Base-by-base conservation (phyloP, 2,797 vertebrate species). In the Falco cherrug region DNA sequence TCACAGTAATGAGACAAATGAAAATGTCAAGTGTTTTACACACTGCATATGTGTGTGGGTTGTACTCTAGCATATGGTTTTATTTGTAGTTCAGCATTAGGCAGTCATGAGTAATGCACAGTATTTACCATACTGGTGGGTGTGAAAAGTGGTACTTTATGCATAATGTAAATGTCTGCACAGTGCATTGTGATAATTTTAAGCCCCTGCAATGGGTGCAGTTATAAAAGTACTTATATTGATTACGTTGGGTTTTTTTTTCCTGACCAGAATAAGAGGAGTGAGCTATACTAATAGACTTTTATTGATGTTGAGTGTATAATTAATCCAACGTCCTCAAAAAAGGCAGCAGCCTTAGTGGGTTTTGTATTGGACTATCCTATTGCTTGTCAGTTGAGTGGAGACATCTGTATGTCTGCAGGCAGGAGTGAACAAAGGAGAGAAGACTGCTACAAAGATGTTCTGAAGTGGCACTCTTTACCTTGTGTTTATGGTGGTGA, bases 21-120 rank as follows among this genome's bases (percentile, higher is more conserved):
- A 78, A 95, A 94, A 92, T 93, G 79, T 74, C 47, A 74, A 82
- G 73, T 86, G 53, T 91, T 87, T 84, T 87, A 61, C 37, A 78
- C 19, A 11, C 47, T 83, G 69, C 6, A 0, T 85, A 20, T 39
- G 47, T 87, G 71, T 78, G 90, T 85, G 84, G 90, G 73, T 87
- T 94, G 93, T 81, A 56, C 87, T 86, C 61, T 11, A 88, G 73
- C 84, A 69, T 91, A 78, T 80, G 88, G 78, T 95, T 94, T 95
- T 96, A 74, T 93, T 90, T 95, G 92, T 56, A 91, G 47, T 89
- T 89, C 84, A 61, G 39, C 77, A 64, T 86, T 94, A 73, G 57
- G 65, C 76, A 92, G 54, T 71, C 50, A 56, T 93, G 93, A 93
- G 84, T 94, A 85, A 87, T 77, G 64, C 84, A 51, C 50, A 19